Conservation (phyloP, 2,888 invertebrate species). For the Mesorhabditis belari region DNA sequence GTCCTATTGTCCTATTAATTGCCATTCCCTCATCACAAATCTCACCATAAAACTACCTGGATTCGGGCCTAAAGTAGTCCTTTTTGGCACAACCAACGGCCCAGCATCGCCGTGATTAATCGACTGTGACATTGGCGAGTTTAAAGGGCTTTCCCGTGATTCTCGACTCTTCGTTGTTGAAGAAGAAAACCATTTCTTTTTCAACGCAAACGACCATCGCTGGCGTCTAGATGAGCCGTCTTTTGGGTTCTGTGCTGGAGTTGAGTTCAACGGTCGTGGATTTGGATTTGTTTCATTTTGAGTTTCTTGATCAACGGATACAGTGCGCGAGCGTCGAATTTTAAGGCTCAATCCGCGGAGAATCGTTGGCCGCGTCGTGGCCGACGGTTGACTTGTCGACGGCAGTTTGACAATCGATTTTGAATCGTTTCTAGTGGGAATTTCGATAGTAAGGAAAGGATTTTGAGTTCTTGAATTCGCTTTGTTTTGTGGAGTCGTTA, state of each 20-base stretch:
- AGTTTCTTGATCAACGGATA: conserved; percentile 16
- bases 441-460: background rate
- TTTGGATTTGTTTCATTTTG: conserved; percentile 8
- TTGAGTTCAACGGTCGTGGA: conserved; percentile 6
- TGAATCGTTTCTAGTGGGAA: background rate
- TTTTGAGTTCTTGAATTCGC: background rate
- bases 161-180: conserved; percentile 16
- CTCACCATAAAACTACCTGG: too few species aligned
- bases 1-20: too few species aligned
- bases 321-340: conserved; percentile 31
- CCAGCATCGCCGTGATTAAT: conserved; percentile 6
- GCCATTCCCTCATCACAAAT: too few species aligned
- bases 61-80: conserved; percentile 17
- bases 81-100: conserved; percentile 16
- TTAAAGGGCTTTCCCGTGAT: conserved; percentile 11
- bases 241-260: conserved; percentile 7
- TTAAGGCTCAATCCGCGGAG: background rate
- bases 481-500: too few species aligned
- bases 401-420: background rate
- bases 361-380: background rate
- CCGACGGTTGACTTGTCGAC: background rate
- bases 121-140: conserved; percentile 5
- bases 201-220: conserved; percentile 41
- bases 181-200: conserved; percentile 39
- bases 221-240: conserved; percentile 21